phyloP scores from a whole-genome alignment of 2,113 vertebrate species.

The Podilymbus podiceps region DNA sequence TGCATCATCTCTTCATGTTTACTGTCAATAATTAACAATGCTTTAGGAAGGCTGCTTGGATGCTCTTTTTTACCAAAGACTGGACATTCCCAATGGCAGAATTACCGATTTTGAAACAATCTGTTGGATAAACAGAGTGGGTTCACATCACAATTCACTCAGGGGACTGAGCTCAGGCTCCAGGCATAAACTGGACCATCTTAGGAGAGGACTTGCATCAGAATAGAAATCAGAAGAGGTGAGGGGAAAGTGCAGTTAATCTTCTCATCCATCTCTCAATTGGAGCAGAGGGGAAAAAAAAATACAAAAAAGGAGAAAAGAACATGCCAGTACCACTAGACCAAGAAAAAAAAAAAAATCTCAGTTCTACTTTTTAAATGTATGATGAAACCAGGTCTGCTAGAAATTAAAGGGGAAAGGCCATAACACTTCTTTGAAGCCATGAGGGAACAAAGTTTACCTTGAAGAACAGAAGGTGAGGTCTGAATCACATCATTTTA shows the following conservation, averaged over 20 bases:
- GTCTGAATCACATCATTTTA: neutral
- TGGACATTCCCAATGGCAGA: neutral
- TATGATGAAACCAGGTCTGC: neutral
- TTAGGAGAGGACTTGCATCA: neutral
- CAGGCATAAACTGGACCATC: neutral
- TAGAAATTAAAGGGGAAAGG: neutral
- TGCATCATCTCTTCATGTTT: neutral
- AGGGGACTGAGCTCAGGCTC: neutral
- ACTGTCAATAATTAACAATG: neutral
- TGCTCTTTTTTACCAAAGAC: neutral
- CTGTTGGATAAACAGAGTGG: neutral
- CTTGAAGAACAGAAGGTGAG: conserved; percentile 12
- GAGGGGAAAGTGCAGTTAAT: neutral
- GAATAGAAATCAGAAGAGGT: neutral
- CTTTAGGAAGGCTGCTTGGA: neutral
- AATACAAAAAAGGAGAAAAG: neutral
- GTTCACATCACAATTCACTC: neutral
- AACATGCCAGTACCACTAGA: neutral
- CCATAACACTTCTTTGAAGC: neutral
- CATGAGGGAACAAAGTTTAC: neutral
- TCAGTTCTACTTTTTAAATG: neutral
- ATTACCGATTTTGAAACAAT: neutral
- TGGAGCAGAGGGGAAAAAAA: neutral
- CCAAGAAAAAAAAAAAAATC: neutral
- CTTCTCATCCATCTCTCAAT: neutral